Conservation (phyloP, 2,888 invertebrate genomes). For the Homarus gammarus region DNA sequence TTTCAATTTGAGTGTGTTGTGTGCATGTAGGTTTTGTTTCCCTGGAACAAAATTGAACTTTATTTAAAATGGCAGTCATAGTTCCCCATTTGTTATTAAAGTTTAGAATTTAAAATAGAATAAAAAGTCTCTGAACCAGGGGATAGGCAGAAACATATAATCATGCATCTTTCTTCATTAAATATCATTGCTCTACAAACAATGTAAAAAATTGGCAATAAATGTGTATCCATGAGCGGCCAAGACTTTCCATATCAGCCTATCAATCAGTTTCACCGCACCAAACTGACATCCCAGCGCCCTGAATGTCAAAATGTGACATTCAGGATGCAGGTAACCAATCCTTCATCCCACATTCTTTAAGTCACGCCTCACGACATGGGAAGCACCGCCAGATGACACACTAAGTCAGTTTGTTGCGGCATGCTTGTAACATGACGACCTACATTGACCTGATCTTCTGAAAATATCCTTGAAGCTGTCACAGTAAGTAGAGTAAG, state of each 20-base stretch:
- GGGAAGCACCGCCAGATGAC: conserved; percentile 54
- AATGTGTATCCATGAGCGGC: conserved; percentile 69
- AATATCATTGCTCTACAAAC: conserved; percentile 70
- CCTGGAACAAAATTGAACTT: conserved; percentile 44
- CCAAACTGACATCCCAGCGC: conserved; percentile 73
- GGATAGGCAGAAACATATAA: conserved; percentile 70
- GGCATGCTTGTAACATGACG: conserved; percentile 56
- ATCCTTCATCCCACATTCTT: conserved; percentile 64
- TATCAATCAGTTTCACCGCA: conserved; percentile 69
- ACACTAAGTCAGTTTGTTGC: conserved; percentile 72
- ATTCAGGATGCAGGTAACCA: conserved; percentile 66
- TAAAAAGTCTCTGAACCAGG: conserved; percentile 55
- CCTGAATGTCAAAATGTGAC: conserved; percentile 61
- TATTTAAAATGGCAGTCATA: conserved; percentile 45
- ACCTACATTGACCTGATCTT: conserved; percentile 56
- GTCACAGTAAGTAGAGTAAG: conserved; percentile 68
- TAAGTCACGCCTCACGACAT: conserved; percentile 63
- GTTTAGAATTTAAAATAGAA: conserved; percentile 22
- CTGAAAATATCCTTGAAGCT: conserved; percentile 47
- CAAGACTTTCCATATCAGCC: conserved; percentile 71
- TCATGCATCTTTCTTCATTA: conserved; percentile 72
- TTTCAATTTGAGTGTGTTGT: conserved; percentile 57
- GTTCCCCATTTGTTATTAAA: conserved; percentile 28
- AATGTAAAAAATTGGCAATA: conserved; percentile 72
- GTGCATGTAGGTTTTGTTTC: conserved; percentile 50